These are phyloP conservation scores for Lampris incognitus DNA, from an alignment of 2,113 vertebrate species.

Conservation along the genomic window DNA sequence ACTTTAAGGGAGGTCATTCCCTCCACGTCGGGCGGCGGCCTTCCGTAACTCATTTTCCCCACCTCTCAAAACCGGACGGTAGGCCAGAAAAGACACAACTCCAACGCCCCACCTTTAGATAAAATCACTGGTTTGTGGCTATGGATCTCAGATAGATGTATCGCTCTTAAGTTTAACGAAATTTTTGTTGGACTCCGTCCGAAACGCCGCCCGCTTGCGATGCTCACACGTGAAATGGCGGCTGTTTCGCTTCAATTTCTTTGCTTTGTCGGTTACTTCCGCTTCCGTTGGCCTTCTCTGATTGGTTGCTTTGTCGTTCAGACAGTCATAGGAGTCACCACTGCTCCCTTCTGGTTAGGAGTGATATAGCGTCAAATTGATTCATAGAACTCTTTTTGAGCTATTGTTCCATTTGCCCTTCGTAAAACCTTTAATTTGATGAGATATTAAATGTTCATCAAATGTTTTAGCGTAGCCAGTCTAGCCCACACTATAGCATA, in stretches of 20 bases:
- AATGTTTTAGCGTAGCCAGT: neutral
- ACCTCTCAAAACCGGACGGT: neutral
- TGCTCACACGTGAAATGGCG: slow-evolving; percentile 80
- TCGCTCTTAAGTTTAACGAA: rapidly evolving
- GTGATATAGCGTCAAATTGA: neutral
- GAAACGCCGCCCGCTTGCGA: neutral
- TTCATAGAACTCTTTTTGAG: neutral
- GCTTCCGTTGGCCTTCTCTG: slow-evolving; percentile 50
- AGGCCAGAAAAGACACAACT: neutral
- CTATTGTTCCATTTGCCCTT: slow-evolving; percentile 1
- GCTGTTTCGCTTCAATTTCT: slow-evolving; percentile 65
- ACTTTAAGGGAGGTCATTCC: slow-evolving; percentile 99
- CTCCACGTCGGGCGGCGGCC: slow-evolving; percentile 97
- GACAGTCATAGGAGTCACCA: rapidly evolving
- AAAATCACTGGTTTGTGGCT: rapidly evolving
- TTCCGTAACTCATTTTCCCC: slow-evolving; percentile 93
- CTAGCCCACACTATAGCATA: rapidly evolving
- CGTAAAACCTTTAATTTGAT: neutral
- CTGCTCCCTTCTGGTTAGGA: slow-evolving; percentile 38
- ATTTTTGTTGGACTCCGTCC: neutral
- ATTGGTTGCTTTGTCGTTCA: slow-evolving; percentile 45
- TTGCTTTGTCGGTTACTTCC: slow-evolving; percentile 15
- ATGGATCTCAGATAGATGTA: rapidly evolving
- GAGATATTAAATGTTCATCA: neutral
- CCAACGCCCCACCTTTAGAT: rapidly evolving